These are phyloP conservation scores for Polymixis lichenea DNA, from an alignment of 2,888 invertebrate genomes.

Conservation along the genomic window DNA sequence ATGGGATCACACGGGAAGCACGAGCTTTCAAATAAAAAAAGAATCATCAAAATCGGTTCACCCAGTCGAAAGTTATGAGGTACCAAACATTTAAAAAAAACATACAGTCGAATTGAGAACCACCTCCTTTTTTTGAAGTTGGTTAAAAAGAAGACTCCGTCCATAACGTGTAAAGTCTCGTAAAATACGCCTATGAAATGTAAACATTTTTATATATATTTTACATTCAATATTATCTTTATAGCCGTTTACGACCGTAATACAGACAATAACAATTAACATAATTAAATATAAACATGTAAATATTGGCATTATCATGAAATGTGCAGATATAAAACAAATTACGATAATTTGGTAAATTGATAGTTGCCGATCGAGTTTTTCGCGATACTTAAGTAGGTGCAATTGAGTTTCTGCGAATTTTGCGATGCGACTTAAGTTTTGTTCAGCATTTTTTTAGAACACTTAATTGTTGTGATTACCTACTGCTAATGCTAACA, in stretches of 20 bases:
- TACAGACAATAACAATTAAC: constrained; percentile 74
- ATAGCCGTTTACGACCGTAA: constrained; percentile 70
- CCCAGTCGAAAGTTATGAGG: no score
- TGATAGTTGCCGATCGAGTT: constrained; percentile 62
- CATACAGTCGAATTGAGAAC: no score
- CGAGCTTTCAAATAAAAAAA: no score
- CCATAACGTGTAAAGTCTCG: constrained; percentile 20
- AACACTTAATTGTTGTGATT: constrained; percentile 30
- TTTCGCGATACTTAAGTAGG: constrained; percentile 49
- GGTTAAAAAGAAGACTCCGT: constrained; percentile 8
- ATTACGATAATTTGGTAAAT: constrained; percentile 70
- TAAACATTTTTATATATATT: constrained; percentile 51
- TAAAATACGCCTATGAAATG: constrained; percentile 51
- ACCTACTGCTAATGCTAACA: constrained; percentile 59
- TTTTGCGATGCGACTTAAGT: constrained; percentile 69
- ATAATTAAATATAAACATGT: constrained; percentile 74
- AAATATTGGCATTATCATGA: constrained; percentile 73
- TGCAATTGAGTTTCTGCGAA: constrained; percentile 54
- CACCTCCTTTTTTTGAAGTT: no score
- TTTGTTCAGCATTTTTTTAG: constrained; percentile 35
- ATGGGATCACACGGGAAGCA: no score
- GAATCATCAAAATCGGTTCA: no score
- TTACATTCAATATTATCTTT: constrained; percentile 68
- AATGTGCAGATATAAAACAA: constrained; percentile 67
- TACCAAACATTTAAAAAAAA: no score